These are phyloP conservation scores for Montifringilla adamsi DNA, from an alignment of 2,113 vertebrate species.

Conservation along the genomic window DNA sequence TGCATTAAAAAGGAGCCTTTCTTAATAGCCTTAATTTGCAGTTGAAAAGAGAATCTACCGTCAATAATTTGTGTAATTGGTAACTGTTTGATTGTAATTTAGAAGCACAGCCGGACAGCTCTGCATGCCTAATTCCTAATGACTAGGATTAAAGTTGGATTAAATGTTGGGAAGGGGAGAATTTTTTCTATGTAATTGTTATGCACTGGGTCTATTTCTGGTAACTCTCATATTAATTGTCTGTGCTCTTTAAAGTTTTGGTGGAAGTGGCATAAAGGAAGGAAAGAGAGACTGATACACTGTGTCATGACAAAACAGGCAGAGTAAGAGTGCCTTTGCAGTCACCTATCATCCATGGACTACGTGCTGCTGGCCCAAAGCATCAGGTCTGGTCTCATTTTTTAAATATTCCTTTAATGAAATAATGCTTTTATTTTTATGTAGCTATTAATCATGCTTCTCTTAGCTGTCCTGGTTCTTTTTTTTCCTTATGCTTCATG, in stretches of 20 bases:
- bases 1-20: conserved; percentile 99
- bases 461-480: neutral
- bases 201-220: conserved; percentile 92
- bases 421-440: neutral
- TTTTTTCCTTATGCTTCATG: neutral
- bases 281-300: conserved; percentile 66
- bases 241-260: conserved; percentile 80
- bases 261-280: conserved; percentile 74
- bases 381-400: neutral
- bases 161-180: conserved; percentile 98
- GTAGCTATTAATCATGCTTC: neutral
- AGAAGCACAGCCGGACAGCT: conserved; percentile 99
- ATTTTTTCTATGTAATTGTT: conserved; percentile 86
- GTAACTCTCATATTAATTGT: conserved; percentile 92
- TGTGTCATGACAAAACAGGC: conserved; percentile 57
- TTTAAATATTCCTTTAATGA: neutral
- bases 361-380: neutral
- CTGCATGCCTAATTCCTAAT: conserved; percentile 99
- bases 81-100: conserved; percentile 99
- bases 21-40: conserved; percentile 99
- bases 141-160: conserved; percentile 99
- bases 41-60: conserved; percentile 99
- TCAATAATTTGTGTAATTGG: conserved; percentile 99
- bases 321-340: conserved; percentile 54
- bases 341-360: neutral